phyloP scores from a whole-genome alignment of 1,140 invertebrate genomes.

The Drosophila orosa region DNA sequence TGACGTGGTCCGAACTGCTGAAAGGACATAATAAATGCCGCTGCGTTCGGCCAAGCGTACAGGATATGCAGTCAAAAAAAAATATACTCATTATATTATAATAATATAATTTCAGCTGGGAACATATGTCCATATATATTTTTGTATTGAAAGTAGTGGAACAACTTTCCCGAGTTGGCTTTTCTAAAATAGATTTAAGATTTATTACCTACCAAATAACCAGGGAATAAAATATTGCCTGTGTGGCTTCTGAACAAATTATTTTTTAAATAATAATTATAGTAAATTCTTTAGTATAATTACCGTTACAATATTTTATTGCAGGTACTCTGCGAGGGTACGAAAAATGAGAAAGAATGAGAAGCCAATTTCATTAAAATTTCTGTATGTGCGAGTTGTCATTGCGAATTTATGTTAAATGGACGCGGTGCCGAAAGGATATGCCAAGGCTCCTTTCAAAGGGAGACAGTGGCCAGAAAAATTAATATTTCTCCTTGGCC shows the following conservation, averaged over 20 bases:
- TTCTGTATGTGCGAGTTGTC: slow-evolving; percentile 44
- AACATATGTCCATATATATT: too few species aligned
- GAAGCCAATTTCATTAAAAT: slow-evolving; percentile 59
- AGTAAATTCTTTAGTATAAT: neutral
- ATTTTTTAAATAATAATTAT: neutral
- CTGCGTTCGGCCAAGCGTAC: slow-evolving; percentile 24
- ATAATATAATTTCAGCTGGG: neutral
- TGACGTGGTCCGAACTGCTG: slow-evolving; percentile 57
- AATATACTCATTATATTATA: neutral
- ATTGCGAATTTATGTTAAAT: slow-evolving; percentile 77
- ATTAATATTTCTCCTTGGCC: slow-evolving; percentile 5
- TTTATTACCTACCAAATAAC: too few species aligned
- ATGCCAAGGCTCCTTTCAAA: slow-evolving; percentile 21
- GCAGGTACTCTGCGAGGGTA: neutral
- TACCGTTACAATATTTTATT: neutral
- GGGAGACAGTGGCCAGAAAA: slow-evolving; percentile 25
- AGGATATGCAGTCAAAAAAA: slow-evolving; percentile 22
- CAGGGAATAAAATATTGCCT: neutral
- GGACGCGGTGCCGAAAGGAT: slow-evolving; percentile 50
- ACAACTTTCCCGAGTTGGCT: too few species aligned
- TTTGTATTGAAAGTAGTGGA: neutral
- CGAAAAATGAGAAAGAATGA: slow-evolving; percentile 53
- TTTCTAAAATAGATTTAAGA: too few species aligned
- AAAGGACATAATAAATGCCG: slow-evolving; percentile 80
- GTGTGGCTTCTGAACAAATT: neutral